Evolutionary conservation across 2,113 vertebrate genomes (phyloP), one percentile per base, ranked within the genome.

Genomic region (Albula goreensis): DNA sequence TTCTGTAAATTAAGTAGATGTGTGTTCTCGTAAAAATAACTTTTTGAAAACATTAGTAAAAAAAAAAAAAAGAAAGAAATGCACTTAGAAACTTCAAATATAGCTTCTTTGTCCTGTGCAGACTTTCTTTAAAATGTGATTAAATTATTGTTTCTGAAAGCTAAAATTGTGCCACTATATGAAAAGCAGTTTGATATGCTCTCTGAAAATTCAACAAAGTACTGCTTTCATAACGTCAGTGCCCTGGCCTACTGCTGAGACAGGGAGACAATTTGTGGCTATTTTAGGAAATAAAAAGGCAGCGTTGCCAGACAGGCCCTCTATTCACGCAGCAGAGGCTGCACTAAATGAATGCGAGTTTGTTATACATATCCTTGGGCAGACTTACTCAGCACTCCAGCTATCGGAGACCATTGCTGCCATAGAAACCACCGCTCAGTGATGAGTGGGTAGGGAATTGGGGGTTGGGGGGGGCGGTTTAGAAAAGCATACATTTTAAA

Each of bases 321-420:
- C 2, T 70, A 74, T 74, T 74, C 70, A 74, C 9, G n/a, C 70
- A 74, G 31, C 5, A 74, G 70, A 25, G 22, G n/a, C 25, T 81
- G 3, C 19, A 19, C 49, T 51, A 80, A 41, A 80, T 80, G 25
- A 41, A 80, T 80, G 78, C 49, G 41, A 48, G 78, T 9, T 49
- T 13, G 13, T 49, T 48, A 48, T 48, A 49, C 70, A 82, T 10
- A 13, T 60, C 81, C 31, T 31, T 60, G 56, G 81, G 53, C 81
- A 60, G 63, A 83, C n/a, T 83, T 83, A 83, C 56, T 83, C 81
- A 83, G 81, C 52, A 83, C 81, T 57, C 15, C 25, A 83, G 81
- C 41, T 56, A 83, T 83, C 12, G 2, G 81, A 57, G 56, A 60
- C 3, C n/a, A 5, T 25, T 63, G 81, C 49, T 83, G 56, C 81